Evolutionary conservation across 2,888 invertebrate species (phyloP).

Genomic region (Monopis laevigella): DNA sequence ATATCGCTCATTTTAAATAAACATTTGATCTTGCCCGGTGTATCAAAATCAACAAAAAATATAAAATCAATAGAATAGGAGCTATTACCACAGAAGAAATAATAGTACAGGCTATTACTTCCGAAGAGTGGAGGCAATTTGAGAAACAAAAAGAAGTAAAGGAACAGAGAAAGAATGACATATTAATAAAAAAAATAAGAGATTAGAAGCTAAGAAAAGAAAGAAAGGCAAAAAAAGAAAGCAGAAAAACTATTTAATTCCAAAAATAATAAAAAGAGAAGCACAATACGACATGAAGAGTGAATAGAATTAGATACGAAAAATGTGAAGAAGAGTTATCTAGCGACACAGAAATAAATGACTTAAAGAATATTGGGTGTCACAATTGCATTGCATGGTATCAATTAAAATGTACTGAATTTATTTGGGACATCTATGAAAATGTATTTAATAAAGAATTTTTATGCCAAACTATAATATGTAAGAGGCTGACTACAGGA

Average conservation of each 20-base stretch:
- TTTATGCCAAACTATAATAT: neutral
- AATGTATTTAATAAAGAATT: neutral
- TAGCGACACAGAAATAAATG: slow-evolving; percentile 13
- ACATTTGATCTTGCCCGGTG: slow-evolving; percentile 4
- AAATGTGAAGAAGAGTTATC: slow-evolving; percentile 12
- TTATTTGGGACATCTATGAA: neutral
- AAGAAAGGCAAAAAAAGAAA: slow-evolving; percentile 1
- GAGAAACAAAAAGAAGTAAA: slow-evolving; percentile 11
- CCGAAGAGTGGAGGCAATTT: neutral
- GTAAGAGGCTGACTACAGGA: slow-evolving; percentile 13
- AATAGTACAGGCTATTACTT: neutral
- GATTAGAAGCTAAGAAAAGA: slow-evolving; percentile 1
- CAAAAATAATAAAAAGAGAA: neutral
- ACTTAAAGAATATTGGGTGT: slow-evolving; percentile 12
- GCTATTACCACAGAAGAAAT: slow-evolving; percentile 12
- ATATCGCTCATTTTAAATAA: slow-evolving; percentile 2
- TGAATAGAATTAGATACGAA: slow-evolving; percentile 8
- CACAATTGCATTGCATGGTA: slow-evolving; percentile 12
- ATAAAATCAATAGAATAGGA: slow-evolving; percentile 13
- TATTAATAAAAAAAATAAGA: slow-evolving; percentile 4
- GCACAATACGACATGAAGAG: slow-evolving; percentile 7
- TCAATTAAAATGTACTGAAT: neutral
- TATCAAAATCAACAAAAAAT: slow-evolving; percentile 2
- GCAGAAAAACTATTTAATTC: slow-evolving; percentile 3
- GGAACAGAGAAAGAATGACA: slow-evolving; percentile 10